Conservation (phyloP, 2,888 invertebrate genomes). For the Ectropis crepuscularia region DNA sequence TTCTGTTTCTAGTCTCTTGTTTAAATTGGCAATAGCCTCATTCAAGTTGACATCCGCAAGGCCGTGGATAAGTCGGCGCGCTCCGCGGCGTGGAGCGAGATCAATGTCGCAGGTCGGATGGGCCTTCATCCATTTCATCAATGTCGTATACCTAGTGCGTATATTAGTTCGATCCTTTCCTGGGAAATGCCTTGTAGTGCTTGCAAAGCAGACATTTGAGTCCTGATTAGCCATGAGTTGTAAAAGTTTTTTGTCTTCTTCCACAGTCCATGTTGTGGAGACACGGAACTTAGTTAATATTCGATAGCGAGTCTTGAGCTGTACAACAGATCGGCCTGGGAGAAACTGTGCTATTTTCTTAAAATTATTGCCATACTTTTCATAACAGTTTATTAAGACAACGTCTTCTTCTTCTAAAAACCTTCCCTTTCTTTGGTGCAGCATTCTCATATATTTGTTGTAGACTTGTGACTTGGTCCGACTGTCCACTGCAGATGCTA, state of each 20-base stretch:
- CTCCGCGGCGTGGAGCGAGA: constrained; percentile 70
- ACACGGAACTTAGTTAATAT: constrained; percentile 72
- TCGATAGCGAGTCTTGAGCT: constrained; percentile 85
- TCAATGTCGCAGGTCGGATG: constrained; percentile 70
- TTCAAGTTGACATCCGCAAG: constrained; percentile 59
- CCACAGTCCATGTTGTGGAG: constrained; percentile 84
- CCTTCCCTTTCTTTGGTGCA: constrained; percentile 82
- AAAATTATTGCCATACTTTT: constrained; percentile 86
- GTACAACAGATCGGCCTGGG: constrained; percentile 85
- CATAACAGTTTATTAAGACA: constrained; percentile 85
- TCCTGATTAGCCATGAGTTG: constrained; percentile 81
- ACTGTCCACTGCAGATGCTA: constrained; percentile 86
- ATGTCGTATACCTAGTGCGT: constrained; percentile 84
- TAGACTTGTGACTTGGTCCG: constrained; percentile 88
- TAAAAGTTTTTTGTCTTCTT: constrained; percentile 86
- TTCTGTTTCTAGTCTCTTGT: constrained; percentile 61
- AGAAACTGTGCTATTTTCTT: constrained; percentile 84
- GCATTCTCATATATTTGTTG: constrained; percentile 76
- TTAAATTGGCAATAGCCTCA: constrained; percentile 66
- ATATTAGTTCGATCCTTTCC: constrained; percentile 84
- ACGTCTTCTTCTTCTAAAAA: constrained; percentile 89
- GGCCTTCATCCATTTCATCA: constrained; percentile 79
- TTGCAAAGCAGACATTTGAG: constrained; percentile 59
- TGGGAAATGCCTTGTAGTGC: constrained; percentile 79
- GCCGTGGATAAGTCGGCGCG: constrained; percentile 61